Base-by-base conservation (phyloP, 2,888 invertebrate genomes). In the Caenorhabditis doughertyi region DNA sequence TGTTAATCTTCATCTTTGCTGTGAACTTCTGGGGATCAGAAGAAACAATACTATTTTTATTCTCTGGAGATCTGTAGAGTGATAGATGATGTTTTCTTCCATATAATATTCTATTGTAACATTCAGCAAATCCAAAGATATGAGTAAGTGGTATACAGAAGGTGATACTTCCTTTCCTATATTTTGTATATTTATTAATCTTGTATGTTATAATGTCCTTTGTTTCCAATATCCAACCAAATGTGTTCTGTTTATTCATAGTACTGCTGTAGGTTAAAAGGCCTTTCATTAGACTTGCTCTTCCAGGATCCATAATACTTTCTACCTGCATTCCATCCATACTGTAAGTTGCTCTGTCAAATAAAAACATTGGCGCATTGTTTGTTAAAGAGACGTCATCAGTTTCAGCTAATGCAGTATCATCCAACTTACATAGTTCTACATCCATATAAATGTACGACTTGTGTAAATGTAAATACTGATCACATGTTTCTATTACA, bases 21-120 rank as follows among this genome's bases (percentile, higher is more conserved):
- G n/a, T n/a, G n/a, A n/a, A n/a, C n/a, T n/a, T n/a, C n/a, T n/a
- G n/a, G n/a, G n/a, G n/a, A n/a, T n/a, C 83, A 71, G 73, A 68
- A n/a, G 86, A 86, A 16, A 35, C 47, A 64, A 83, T 76, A 60
- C 71, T 64, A 79, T 86, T 86, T 44, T 83, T 83, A 39, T 84
- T 84, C 60, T 84, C 87, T 32, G 86, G 82, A 51, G 87, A 76
- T 85, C 87, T 88, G 27, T 88, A 82, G 42, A 87, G 81, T 49
- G 81, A 70, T 70, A 87, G 35, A 16, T 68, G n/a, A 44, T 87
- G 87, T 64, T 86, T 88, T 68, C 84, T 83, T 56, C 86, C 87
- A 70, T 87, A 87, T 64, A 87, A 64, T 56, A 88, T 71, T 79
- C 72, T 81, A 73, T 87, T 88, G 58, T 86, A 88, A 67, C 87